These are phyloP conservation scores for Melanitta fusca DNA, from an alignment of 2,797 vertebrate species.

Conservation along the genomic window DNA sequence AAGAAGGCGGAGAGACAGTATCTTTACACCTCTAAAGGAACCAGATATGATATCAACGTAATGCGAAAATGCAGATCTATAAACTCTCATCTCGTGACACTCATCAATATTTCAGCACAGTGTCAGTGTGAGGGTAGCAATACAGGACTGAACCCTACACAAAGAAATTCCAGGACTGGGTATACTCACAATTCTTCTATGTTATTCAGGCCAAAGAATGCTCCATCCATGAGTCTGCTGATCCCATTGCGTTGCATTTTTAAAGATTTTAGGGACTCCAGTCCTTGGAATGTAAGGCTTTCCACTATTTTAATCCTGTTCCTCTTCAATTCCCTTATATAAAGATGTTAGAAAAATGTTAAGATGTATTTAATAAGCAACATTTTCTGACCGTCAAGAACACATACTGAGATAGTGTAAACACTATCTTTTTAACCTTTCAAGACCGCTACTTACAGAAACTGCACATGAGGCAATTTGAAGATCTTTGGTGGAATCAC, in stretches of 20 bases:
- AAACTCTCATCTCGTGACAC: background rate
- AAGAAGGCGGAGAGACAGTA: background rate
- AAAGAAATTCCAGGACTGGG: background rate
- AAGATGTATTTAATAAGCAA: background rate
- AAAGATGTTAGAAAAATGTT: background rate
- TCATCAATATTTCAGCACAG: background rate
- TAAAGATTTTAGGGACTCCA: slow-evolving; percentile 92
- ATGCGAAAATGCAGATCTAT: background rate
- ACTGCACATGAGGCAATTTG: slow-evolving; percentile 91
- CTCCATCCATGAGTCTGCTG: slow-evolving; percentile 94
- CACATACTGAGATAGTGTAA: background rate
- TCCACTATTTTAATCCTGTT: slow-evolving; percentile 96
- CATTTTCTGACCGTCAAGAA: background rate
- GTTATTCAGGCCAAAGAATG: slow-evolving; percentile 95
- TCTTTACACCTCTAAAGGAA: background rate
- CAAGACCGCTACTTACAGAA: slow-evolving; percentile 89
- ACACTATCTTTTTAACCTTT: background rate
- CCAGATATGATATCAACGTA: background rate
- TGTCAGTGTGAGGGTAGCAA: background rate
- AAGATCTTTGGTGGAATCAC: slow-evolving; percentile 92
- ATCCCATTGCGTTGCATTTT: slow-evolving; percentile 97
- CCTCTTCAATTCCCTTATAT: slow-evolving; percentile 92
- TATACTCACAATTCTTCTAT: slow-evolving; percentile 97
- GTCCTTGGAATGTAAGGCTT: slow-evolving; percentile 95
- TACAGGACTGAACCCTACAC: background rate